Conservation (phyloP, 2,797 vertebrate genomes). For the Spinus olivaceus region DNA sequence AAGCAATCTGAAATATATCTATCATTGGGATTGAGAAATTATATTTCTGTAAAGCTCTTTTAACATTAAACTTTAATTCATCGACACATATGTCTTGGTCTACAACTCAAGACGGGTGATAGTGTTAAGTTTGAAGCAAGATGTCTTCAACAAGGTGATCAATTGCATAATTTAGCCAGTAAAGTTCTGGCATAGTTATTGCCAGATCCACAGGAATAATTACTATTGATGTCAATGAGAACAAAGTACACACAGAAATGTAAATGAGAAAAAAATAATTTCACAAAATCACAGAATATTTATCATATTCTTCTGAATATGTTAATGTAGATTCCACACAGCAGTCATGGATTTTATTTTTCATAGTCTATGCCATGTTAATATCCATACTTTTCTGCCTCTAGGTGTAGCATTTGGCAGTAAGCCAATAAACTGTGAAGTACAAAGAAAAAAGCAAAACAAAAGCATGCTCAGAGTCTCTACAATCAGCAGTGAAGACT, state of each 20-base stretch:
- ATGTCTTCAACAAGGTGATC: not conserved
- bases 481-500: not conserved
- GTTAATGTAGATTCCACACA: not conserved
- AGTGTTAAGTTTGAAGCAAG: not conserved
- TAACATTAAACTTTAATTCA: not conserved
- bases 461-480: not conserved
- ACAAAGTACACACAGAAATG: not conserved
- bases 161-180: not conserved
- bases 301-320: not conserved
- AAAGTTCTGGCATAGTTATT: not conserved
- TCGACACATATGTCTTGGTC: not conserved
- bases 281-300: not conserved
- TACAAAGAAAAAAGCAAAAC: slow-evolving; percentile 1
- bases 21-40: not conserved
- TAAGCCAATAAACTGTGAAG: not conserved
- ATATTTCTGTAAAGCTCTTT: not conserved
- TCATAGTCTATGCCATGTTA: not conserved
- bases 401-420: not conserved
- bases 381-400: slow-evolving; percentile 15
- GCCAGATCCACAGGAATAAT: not conserved
- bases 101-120: not conserved
- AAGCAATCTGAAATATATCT: not conserved
- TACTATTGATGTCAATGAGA: not conserved
- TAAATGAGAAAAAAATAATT: not conserved
- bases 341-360: not conserved